These are phyloP conservation scores for Dicycla oo DNA, from an alignment of 2,888 invertebrate genomes.

Conservation along the genomic window DNA sequence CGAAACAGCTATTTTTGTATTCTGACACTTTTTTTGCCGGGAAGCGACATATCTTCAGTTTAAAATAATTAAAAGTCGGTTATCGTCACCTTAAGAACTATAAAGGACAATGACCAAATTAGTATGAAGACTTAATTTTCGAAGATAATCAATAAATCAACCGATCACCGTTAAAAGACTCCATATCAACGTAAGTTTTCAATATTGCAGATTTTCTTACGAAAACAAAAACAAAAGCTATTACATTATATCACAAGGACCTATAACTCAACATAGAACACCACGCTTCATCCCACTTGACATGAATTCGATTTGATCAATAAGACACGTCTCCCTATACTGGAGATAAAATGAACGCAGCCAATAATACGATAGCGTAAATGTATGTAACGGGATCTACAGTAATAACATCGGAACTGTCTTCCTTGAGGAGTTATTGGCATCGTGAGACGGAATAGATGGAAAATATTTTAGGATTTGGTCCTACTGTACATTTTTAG, in stretches of 20 bases:
- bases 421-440: constrained; percentile 39
- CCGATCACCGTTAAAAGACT: background rate
- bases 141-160: background rate
- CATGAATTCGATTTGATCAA: constrained; percentile 62
- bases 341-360: constrained; percentile 56
- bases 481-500: background rate
- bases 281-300: constrained; percentile 49
- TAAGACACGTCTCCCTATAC: constrained; percentile 37
- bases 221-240: constrained; percentile 5
- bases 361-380: constrained; percentile 49
- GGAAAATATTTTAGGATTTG: constrained; percentile 18
- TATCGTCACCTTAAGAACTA: no score
- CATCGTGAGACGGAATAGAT: constrained; percentile 1
- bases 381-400: constrained; percentile 42
- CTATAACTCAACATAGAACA: constrained; percentile 38
- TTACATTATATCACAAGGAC: constrained; percentile 24
- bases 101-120: no score
- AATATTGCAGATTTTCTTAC: background rate
- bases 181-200: background rate
- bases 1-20: no score
- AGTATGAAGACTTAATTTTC: background rate
- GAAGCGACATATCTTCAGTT: no score
- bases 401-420: constrained; percentile 52
- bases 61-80: no score
- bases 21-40: no score